A percentile compares a stretch with the other conserved stretches of the same genome.
Conservation (phyloP, 2,113 vertebrate genomes). For the Lichenostomus cassidix region DNA sequence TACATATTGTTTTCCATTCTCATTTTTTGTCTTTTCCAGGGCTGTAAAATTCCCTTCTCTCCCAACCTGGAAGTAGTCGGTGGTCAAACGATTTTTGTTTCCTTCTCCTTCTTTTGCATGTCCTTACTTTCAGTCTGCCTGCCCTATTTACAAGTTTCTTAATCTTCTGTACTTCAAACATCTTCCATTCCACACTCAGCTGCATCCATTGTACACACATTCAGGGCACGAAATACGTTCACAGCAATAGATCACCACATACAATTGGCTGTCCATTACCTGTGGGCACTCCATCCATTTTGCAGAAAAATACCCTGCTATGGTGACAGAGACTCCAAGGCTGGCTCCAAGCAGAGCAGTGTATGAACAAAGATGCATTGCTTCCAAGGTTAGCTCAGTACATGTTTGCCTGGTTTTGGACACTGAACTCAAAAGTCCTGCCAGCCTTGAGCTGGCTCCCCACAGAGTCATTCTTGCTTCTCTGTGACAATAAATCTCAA, state of each 20-base stretch:
- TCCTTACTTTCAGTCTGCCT: background rate
- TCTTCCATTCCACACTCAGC: background rate
- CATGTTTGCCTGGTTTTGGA: constrained; percentile 10
- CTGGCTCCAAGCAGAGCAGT: background rate
- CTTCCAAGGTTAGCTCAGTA: background rate
- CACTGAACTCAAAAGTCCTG: background rate
- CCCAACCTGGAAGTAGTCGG: background rate
- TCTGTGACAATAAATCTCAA: background rate
- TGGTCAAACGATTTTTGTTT: background rate
- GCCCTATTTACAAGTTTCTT: background rate
- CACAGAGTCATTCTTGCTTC: background rate
- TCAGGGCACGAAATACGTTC: background rate
- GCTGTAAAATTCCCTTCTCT: background rate
- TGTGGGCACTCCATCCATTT: background rate
- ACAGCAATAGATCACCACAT: background rate
- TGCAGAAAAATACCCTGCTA: background rate
- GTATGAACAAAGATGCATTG: background rate
- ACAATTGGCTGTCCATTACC: background rate
- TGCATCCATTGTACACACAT: background rate
- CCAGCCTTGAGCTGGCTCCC: background rate
- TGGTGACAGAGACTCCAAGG: background rate
- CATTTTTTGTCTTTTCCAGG: background rate
- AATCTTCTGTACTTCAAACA: background rate
- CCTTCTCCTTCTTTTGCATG: background rate
- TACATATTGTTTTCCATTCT: background rate